A percentile compares a stretch with the other conserved stretches of the same genome.
Evolutionary conservation across 35 echinoderm and acorn worm species (phyloP).

Genomic region (Amphiura filiformis): DNA sequence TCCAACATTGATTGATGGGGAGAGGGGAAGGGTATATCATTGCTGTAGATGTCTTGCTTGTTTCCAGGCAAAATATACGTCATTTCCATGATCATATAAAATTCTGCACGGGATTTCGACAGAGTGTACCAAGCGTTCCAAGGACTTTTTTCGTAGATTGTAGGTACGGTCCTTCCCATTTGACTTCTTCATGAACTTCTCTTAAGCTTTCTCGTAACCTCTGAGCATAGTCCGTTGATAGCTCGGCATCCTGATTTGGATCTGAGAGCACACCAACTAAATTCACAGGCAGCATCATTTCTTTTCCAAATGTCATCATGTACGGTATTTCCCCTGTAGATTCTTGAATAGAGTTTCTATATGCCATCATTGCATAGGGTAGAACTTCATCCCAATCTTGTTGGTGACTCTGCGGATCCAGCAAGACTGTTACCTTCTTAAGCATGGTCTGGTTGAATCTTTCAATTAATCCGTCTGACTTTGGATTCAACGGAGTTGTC

Average conservation of each 20-base stretch:
- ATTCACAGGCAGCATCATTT: constrained; percentile 34
- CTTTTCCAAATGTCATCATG: constrained; percentile 50
- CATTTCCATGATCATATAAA: too few relatives aligned
- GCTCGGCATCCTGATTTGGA: not conserved
- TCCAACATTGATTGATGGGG: too few relatives aligned
- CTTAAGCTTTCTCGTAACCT: not conserved
- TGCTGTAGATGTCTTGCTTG: too few relatives aligned
- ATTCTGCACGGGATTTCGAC: too few relatives aligned
- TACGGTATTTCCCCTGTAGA: constrained; percentile 37
- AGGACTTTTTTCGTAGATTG: too few relatives aligned
- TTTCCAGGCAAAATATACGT: too few relatives aligned
- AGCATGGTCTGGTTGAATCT: constrained; percentile 46
- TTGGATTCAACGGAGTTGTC: constrained; percentile 60
- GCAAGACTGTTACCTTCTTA: constrained; percentile 26
- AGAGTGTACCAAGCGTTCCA: too few relatives aligned
- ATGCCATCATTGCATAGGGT: constrained; percentile 53
- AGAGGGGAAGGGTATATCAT: too few relatives aligned
- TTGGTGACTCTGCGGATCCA: constrained; percentile 7
- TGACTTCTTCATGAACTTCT: not conserved
- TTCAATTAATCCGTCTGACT: constrained; percentile 68
- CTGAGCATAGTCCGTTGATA: not conserved
- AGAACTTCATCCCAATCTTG: constrained; percentile 29
- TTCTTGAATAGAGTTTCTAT: constrained; percentile 39
- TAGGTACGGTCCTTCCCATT: too few relatives aligned
- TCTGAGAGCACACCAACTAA: not conserved